Percentiles rank a stretch among this genome's conserved stretches.
These are phyloP conservation scores for Cottoperca gobio DNA, from an alignment of 2,797 vertebrate species.

Conservation along the genomic window DNA sequence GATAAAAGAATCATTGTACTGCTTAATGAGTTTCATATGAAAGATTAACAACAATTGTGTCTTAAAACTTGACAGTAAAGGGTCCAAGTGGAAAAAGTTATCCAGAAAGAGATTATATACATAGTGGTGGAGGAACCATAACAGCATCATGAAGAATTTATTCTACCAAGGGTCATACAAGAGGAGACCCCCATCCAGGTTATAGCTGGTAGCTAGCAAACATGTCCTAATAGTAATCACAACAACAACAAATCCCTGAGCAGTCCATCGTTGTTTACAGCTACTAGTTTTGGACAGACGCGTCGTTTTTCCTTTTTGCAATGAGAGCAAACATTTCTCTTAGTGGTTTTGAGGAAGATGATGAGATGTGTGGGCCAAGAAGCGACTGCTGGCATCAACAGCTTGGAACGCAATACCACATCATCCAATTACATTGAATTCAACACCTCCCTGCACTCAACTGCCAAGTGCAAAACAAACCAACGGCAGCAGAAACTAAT, in stretches of 20 bases:
- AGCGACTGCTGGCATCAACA: conserved; percentile 38
- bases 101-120: neutral
- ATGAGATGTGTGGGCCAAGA: conserved; percentile 19
- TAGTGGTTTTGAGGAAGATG: conserved; percentile 23
- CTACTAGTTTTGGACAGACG: neutral
- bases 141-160: neutral
- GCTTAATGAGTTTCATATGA: conserved; percentile 8
- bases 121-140: neutral
- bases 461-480: conserved; percentile 50
- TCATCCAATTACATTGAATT: conserved; percentile 57
- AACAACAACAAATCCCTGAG: neutral
- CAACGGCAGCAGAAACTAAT: conserved; percentile 27
- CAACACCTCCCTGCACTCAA: conserved; percentile 40
- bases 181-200: neutral
- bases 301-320: neutral
- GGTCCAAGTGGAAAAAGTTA: conserved; percentile 3
- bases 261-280: neutral
- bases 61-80: neutral
- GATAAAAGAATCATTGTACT: neutral
- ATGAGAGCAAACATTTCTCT: conserved; percentile 22
- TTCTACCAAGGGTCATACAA: neutral
- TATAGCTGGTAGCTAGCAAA: neutral
- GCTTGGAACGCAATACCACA: conserved; percentile 40
- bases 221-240: neutral
- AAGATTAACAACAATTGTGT: neutral